Percentiles rank a stretch among this genome's conserved stretches.
Conservation (phyloP, 2,113 vertebrate species). For the Phaetusa simplex region DNA sequence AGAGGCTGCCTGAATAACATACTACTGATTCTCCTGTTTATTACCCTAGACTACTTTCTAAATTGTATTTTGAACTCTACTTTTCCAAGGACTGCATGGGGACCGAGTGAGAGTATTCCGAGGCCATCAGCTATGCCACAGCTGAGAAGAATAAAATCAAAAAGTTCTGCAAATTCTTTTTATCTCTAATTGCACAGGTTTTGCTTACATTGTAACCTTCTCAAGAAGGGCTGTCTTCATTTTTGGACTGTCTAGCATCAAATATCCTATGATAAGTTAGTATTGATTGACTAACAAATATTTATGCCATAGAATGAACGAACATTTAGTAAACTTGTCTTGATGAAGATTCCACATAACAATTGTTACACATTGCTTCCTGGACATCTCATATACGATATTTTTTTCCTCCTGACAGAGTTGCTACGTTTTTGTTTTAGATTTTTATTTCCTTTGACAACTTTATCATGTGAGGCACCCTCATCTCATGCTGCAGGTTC, state of each 20-base stretch:
- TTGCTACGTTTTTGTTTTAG: background rate
- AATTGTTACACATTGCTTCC: background rate
- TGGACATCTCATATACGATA: background rate
- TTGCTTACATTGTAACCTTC: background rate
- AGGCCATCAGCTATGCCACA: background rate
- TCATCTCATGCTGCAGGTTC: background rate
- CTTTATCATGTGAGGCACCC: background rate
- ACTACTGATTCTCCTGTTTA: background rate
- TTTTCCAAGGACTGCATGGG: background rate
- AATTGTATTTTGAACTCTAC: background rate
- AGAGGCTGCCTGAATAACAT: background rate
- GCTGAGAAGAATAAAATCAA: background rate
- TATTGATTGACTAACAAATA: background rate
- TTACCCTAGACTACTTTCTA: background rate
- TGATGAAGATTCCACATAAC: background rate
- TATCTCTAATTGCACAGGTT: background rate
- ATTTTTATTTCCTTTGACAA: background rate
- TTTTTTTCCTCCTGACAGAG: background rate
- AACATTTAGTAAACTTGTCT: background rate
- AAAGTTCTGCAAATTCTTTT: background rate
- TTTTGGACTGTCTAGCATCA: background rate
- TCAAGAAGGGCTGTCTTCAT: background rate
- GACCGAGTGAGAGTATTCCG: background rate
- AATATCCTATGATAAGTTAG: background rate
- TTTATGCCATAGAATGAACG: background rate